Conservation (phyloP, 1,140 invertebrate genomes). For the Pissodes strobi region DNA sequence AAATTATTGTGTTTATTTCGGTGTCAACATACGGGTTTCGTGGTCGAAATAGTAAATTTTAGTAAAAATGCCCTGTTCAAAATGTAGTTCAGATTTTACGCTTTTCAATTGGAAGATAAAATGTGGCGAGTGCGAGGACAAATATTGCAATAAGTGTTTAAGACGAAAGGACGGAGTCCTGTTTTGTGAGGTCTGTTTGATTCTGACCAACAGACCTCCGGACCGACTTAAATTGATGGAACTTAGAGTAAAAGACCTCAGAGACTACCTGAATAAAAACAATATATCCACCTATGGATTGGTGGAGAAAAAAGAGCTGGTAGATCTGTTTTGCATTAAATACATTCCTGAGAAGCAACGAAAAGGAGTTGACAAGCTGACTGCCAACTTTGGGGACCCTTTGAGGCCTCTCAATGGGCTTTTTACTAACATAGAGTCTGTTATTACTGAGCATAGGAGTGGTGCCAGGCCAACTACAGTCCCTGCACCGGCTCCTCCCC, state of each 20-base stretch:
- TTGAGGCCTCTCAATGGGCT: constrained; percentile 41
- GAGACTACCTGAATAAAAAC: constrained; percentile 52
- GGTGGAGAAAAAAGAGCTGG: constrained; percentile 53
- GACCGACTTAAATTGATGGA: constrained; percentile 52
- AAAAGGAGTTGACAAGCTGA: constrained; percentile 43
- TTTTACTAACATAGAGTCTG: constrained; percentile 36
- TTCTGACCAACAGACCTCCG: constrained; percentile 51
- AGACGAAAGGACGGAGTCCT: constrained; percentile 47
- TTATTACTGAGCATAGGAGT: no score
- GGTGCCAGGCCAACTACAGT: no score
- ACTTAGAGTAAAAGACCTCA: constrained; percentile 53
- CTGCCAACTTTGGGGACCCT: constrained; percentile 46
- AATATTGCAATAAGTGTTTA: constrained; percentile 50
- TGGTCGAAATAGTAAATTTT: no score
- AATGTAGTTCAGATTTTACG: constrained; percentile 49
- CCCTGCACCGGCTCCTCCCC: no score
- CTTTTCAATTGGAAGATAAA: constrained; percentile 50
- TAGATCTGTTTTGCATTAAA: constrained; percentile 50
- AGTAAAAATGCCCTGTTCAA: constrained; percentile 50
- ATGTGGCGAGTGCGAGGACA: constrained; percentile 48
- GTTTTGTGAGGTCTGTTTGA: constrained; percentile 52
- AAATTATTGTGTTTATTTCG: no score
- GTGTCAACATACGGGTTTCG: no score
- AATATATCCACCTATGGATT: constrained; percentile 53
- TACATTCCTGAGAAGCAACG: constrained; percentile 49